Percentiles rank a stretch among this genome's conserved stretches.
Conservation (phyloP, 1,140 invertebrate genomes). For the Diachasma alloeum region DNA sequence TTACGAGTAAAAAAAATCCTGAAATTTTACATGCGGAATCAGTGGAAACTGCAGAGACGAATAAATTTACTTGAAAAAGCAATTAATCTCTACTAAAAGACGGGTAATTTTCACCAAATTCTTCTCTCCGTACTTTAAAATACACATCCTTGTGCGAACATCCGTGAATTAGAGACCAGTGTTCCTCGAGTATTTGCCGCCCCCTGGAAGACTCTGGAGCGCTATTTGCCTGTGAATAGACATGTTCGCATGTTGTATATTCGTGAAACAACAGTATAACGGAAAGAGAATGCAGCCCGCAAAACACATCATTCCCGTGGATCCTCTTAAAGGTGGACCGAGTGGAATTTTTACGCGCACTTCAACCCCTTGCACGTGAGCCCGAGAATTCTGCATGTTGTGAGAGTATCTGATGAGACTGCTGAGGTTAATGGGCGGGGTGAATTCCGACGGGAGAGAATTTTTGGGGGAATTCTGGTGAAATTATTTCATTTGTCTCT, state of each 20-base stretch:
- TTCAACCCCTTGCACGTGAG: background rate
- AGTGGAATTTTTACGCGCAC: conserved; percentile 51
- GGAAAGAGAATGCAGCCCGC: background rate
- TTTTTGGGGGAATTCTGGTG: background rate
- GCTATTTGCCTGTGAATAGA: conserved; percentile 11
- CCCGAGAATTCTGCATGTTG: background rate
- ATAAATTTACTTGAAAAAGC: no score
- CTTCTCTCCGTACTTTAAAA: conserved; percentile 51
- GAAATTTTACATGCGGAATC: no score
- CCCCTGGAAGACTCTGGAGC: background rate
- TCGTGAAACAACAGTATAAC: background rate
- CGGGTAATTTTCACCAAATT: no score
- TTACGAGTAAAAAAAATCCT: no score
- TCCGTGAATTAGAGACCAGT: conserved; percentile 57
- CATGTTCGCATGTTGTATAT: background rate
- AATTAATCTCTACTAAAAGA: no score
- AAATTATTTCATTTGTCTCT: background rate
- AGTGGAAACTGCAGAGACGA: no score
- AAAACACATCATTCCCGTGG: background rate
- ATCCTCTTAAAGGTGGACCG: conserved; percentile 34
- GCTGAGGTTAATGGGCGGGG: background rate
- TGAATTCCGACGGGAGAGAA: background rate
- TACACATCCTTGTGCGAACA: conserved; percentile 54
- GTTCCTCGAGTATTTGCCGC: conserved; percentile 12
- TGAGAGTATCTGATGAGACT: background rate